phyloP scores from a whole-genome alignment of 2,888 invertebrate species.

The Pheosia tremula region DNA sequence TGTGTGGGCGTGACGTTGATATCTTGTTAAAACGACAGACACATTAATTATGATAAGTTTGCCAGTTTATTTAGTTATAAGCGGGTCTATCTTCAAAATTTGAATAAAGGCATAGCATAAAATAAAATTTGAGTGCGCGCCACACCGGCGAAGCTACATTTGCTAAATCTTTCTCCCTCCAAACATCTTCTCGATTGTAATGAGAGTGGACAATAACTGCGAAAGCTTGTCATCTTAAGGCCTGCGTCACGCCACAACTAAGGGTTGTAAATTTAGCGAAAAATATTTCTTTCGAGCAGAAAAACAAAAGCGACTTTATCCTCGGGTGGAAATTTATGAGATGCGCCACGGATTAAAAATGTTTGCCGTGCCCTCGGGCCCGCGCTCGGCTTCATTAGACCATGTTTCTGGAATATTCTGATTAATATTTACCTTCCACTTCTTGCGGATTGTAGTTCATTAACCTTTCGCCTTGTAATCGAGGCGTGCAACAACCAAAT shows the following conservation, averaged over 20 bases:
- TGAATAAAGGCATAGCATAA: too few relatives aligned
- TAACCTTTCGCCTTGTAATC: slow-evolving; percentile 61
- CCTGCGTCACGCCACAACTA: slow-evolving; percentile 55
- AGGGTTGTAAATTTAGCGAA: slow-evolving; percentile 70
- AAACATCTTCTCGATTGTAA: slow-evolving; percentile 52
- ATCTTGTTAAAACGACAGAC: too few relatives aligned
- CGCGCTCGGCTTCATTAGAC: slow-evolving; percentile 72
- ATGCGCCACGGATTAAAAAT: slow-evolving; percentile 82
- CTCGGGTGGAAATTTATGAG: slow-evolving; percentile 78
- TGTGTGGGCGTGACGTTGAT: too few relatives aligned
- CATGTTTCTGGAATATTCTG: slow-evolving; percentile 73
- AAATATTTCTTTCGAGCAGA: slow-evolving; percentile 73
- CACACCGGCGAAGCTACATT: slow-evolving; percentile 3
- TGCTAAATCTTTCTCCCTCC: slow-evolving; percentile 19
- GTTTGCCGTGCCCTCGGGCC: slow-evolving; percentile 77
- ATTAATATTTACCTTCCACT: slow-evolving; percentile 81
- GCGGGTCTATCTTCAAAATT: too few relatives aligned
- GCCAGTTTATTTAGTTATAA: too few relatives aligned
- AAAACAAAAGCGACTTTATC: slow-evolving; percentile 78
- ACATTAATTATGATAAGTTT: too few relatives aligned
- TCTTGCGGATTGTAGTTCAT: slow-evolving; percentile 70
- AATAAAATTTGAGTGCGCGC: background rate
- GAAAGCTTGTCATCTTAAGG: slow-evolving; percentile 39
- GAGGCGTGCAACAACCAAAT: slow-evolving; percentile 41
- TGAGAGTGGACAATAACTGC: slow-evolving; percentile 53